Conservation (phyloP, 2,113 vertebrate genomes). For the Notothenia rossii region DNA sequence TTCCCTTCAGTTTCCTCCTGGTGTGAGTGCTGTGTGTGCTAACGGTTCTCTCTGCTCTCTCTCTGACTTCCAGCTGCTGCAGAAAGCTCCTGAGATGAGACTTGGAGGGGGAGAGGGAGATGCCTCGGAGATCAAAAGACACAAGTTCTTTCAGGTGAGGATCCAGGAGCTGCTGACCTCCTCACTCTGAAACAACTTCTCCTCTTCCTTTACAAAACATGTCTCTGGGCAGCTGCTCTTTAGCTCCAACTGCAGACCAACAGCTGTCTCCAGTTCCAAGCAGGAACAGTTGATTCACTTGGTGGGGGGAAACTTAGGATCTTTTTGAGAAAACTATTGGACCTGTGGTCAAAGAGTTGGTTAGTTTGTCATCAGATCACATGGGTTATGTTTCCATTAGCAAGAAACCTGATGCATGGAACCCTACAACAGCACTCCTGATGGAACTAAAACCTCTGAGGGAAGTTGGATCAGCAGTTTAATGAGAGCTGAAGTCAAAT, state of each 20-base stretch:
- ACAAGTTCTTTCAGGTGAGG: conserved; percentile 91
- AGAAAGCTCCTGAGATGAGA: conserved; percentile 89
- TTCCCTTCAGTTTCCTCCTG: not conserved
- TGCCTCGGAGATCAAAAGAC: conserved; percentile 90
- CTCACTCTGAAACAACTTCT: not conserved
- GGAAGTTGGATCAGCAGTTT: too few relatives aligned
- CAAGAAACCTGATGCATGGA: too few relatives aligned
- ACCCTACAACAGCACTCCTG: too few relatives aligned
- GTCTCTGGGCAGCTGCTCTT: not conserved
- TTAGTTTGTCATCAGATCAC: too few relatives aligned
- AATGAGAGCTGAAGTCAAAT: too few relatives aligned
- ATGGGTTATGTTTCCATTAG: too few relatives aligned
- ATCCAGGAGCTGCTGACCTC: not conserved
- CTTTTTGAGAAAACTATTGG: too few relatives aligned
- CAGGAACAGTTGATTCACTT: too few relatives aligned
- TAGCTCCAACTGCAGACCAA: not conserved
- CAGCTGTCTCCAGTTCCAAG: not conserved
- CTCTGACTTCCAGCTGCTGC: conserved; percentile 86
- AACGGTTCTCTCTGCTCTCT: not conserved
- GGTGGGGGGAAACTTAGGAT: too few relatives aligned
- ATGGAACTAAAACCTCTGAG: too few relatives aligned
- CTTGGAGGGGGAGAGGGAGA: conserved; percentile 91
- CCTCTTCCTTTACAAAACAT: too few relatives aligned
- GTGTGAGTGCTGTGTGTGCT: not conserved
- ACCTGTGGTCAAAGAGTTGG: too few relatives aligned